Conservation (phyloP, 1,140 invertebrate species). For the Steinernema feltiae region DNA sequence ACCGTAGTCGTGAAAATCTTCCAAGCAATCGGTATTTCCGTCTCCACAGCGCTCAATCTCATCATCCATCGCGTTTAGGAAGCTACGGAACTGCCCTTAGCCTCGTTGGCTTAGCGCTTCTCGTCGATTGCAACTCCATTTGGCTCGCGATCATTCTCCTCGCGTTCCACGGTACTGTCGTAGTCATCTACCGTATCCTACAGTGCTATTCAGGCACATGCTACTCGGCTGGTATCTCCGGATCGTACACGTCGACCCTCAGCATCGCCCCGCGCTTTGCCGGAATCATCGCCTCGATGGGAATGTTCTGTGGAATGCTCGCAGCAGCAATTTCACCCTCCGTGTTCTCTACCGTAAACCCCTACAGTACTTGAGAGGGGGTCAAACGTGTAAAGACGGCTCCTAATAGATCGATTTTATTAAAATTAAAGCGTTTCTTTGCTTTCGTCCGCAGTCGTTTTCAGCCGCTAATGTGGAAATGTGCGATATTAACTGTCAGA, state of each 20-base stretch:
- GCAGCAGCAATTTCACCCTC: background rate
- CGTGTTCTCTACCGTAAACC: background rate
- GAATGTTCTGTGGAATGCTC: constrained; percentile 1
- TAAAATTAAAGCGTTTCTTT: too few species aligned
- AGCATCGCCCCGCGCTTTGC: constrained; percentile 6
- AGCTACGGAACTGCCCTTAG: background rate
- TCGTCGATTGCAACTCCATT: background rate
- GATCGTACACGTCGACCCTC: background rate
- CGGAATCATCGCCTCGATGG: background rate
- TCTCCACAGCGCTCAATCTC: background rate
- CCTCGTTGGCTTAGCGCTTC: background rate
- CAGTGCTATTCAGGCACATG: background rate
- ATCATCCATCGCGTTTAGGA: background rate
- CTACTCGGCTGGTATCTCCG: background rate
- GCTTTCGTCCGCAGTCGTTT: too few species aligned
- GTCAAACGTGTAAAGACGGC: too few species aligned
- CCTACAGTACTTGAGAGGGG: background rate
- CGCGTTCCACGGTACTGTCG: background rate
- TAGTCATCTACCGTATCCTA: background rate
- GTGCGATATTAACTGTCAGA: too few species aligned
- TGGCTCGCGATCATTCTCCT: background rate
- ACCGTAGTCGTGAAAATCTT: background rate
- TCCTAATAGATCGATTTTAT: too few species aligned
- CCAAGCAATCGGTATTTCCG: background rate
- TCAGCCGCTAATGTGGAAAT: too few species aligned